These are phyloP conservation scores for Catharus fuscescens DNA, from an alignment of 2,113 vertebrate genomes.

Conservation along the genomic window DNA sequence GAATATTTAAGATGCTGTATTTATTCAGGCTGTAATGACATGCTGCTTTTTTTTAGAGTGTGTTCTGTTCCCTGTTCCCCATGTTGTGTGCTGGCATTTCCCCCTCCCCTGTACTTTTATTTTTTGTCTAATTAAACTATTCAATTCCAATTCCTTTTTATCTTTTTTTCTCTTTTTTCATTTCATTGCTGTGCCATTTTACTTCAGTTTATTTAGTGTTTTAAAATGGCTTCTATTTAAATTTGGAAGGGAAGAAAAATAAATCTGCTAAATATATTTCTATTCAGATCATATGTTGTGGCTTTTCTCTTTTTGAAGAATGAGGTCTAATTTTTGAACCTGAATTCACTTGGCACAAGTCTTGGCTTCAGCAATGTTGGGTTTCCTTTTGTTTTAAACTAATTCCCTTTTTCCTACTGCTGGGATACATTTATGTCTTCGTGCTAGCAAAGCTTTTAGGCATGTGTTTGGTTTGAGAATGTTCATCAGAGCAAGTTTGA, in stretches of 20 bases:
- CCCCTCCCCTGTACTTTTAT: neutral
- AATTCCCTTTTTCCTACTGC: slow-evolving; percentile 43
- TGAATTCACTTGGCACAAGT: slow-evolving; percentile 29
- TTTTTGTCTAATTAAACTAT: slow-evolving; percentile 29
- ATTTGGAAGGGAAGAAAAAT: slow-evolving; percentile 53
- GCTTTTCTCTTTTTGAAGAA: slow-evolving; percentile 58
- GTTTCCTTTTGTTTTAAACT: slow-evolving; percentile 63
- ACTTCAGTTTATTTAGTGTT: slow-evolving; percentile 17
- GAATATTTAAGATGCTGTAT: neutral
- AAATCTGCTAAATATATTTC: slow-evolving; percentile 57
- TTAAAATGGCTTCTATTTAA: slow-evolving; percentile 52
- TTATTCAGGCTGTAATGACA: slow-evolving; percentile 38
- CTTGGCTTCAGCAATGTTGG: slow-evolving; percentile 4
- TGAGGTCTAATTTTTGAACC: slow-evolving; percentile 60
- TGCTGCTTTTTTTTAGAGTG: slow-evolving; percentile 6
- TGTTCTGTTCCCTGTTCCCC: neutral
- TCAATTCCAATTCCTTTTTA: neutral
- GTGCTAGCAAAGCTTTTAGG: neutral
- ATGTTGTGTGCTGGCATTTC: neutral
- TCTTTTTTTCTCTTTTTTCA: fast-evolving
- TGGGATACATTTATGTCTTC: neutral
- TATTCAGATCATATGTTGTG: slow-evolving; percentile 49
- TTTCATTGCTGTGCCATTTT: neutral
- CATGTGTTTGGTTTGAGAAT: neutral
- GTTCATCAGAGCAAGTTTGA: neutral